Percentiles rank a stretch among this genome's conserved stretches.
These are phyloP conservation scores for Xanthorhoe spadicearia DNA, from an alignment of 2,888 invertebrate genomes.

Conservation along the genomic window DNA sequence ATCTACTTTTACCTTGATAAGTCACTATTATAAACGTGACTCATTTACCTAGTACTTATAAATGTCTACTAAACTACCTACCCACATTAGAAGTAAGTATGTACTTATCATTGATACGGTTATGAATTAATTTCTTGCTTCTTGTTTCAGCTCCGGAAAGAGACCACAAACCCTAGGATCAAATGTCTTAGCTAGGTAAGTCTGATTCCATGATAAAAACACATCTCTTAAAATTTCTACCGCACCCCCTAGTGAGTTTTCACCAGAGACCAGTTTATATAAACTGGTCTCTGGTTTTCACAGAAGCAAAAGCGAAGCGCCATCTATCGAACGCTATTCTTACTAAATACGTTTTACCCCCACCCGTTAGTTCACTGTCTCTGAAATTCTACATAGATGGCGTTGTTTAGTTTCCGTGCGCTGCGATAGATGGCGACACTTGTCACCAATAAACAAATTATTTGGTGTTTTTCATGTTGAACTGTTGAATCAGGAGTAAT, in stretches of 20 bases:
- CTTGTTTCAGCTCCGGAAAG: conserved; percentile 90
- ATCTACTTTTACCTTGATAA: conserved; percentile 15
- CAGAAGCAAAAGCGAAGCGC: background rate
- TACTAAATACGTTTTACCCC: conserved; percentile 1
- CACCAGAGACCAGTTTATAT: too few relatives aligned
- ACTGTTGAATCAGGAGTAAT: conserved; percentile 40
- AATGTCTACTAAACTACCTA: background rate
- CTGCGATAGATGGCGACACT: conserved; percentile 28
- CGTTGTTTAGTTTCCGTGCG: conserved; percentile 39
- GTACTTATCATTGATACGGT: too few relatives aligned
- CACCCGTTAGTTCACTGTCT: background rate
- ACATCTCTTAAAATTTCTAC: conserved; percentile 23
- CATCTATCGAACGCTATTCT: conserved; percentile 6
- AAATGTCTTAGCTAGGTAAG: conserved; percentile 94
- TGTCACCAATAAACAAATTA: conserved; percentile 10
- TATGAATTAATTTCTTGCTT: conserved; percentile 31
- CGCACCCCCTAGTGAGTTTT: conserved; percentile 64
- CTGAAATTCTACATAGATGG: conserved; percentile 58
- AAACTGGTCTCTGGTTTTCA: too few relatives aligned
- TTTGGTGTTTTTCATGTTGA: conserved; percentile 29
- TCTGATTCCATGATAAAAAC: background rate
- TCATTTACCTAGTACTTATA: background rate
- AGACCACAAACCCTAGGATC: conserved; percentile 89
- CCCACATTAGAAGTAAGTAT: background rate
- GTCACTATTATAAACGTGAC: conserved; percentile 3